Percentiles rank a stretch among this genome's conserved stretches.
These are phyloP conservation scores for Irena cyanogastra DNA, from an alignment of 2,113 vertebrate species.

Conservation along the genomic window DNA sequence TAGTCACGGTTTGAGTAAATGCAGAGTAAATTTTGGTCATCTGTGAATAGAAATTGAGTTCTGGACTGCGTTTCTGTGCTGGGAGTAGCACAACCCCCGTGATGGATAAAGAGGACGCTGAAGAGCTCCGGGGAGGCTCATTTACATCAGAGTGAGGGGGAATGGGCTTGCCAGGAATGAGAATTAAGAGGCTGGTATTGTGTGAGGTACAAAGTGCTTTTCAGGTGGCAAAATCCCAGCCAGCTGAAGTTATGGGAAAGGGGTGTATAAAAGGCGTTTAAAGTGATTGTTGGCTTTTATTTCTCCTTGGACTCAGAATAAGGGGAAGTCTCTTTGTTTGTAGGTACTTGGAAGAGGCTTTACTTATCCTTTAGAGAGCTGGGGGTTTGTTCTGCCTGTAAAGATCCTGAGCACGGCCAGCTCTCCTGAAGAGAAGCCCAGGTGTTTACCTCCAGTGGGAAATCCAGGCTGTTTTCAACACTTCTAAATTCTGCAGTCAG, in stretches of 20 bases:
- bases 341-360: background rate
- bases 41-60: background rate
- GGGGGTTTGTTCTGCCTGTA: background rate
- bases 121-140: constrained; percentile 16
- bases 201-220: background rate
- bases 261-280: background rate
- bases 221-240: background rate
- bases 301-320: background rate
- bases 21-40: background rate
- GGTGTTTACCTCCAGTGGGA: background rate
- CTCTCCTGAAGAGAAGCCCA: background rate
- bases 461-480: background rate
- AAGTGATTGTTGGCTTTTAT: background rate
- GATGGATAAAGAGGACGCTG: background rate
- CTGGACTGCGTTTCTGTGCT: background rate
- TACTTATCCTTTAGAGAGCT: background rate
- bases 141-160: background rate
- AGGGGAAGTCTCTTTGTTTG: background rate
- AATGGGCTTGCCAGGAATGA: constrained; percentile 1
- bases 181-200: background rate
- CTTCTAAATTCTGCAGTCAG: background rate
- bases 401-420: background rate
- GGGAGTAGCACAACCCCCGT: background rate
- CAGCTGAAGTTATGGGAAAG: background rate
- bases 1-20: background rate